phyloP scores from a whole-genome alignment of 2,113 vertebrate species.

The Cebus imitator region DNA sequence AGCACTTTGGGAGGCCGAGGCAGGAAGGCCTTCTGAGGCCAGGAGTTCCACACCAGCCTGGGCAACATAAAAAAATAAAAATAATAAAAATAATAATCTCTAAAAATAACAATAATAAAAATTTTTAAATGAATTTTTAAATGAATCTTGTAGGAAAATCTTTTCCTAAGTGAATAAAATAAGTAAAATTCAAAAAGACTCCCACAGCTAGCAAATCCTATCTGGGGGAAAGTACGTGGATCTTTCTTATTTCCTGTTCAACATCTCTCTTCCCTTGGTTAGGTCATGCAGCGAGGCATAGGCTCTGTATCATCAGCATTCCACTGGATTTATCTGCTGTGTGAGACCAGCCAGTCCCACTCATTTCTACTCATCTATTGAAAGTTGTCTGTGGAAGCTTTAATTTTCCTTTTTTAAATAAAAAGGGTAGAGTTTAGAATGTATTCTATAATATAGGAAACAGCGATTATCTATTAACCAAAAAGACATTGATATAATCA shows the following conservation, averaged over 20 bases:
- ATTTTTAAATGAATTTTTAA: not conserved
- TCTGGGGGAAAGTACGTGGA: not conserved
- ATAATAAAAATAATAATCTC: too few species aligned
- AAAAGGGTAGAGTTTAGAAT: not conserved
- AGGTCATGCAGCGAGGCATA: fast-evolving
- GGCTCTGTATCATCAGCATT: fast-evolving
- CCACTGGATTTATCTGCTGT: not conserved
- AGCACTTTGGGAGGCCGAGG: too few species aligned
- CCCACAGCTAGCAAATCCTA: not conserved
- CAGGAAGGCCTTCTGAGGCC: too few species aligned
- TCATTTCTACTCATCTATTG: not conserved
- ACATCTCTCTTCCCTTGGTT: fast-evolving
- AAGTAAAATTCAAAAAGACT: not conserved
- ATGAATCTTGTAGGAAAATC: not conserved
- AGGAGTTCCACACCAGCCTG: too few species aligned
- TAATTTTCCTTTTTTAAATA: not conserved
- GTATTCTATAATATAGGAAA: not conserved
- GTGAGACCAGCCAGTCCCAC: too few species aligned
- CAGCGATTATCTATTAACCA: not conserved
- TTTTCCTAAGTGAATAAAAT: not conserved
- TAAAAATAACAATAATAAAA: too few species aligned
- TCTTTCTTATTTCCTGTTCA: not conserved
- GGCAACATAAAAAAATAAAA: too few species aligned
- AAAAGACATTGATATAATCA: not conserved
- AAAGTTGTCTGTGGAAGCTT: not conserved